Evolutionary conservation across 2,888 invertebrate genomes (phyloP), one percentile per base, ranked within the genome.

Genomic region (Tachystola acroxantha): DNA sequence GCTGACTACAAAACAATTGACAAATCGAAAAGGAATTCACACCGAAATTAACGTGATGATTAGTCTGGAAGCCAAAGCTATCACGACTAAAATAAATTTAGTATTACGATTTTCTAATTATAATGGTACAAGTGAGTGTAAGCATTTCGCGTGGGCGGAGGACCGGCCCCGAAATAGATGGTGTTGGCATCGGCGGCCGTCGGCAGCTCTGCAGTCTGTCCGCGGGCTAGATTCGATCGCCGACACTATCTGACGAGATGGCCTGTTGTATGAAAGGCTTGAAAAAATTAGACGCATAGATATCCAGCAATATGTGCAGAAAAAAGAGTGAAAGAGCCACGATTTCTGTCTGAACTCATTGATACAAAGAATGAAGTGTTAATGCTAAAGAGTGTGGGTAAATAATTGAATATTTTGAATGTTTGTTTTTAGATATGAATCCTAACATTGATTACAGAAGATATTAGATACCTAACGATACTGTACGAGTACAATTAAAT

Each of bases 101-200:
- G 70, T 64, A 59, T 58, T 68, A 72, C 63, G 59, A 58, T 78
- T 74, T 79, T 81, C 82, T 85, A 85, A 85, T 82, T 80, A 76
- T 84, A 86, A 69, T 64, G 69, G 62, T n/a, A n/a, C 73, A 77
- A 74, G 78, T 78, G 79, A 75, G 82, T 85, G 75, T 79, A 81
- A 82, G 81, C 78, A 77, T 72, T 80, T 82, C 55, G 77, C 81
- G 85, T 86, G 65, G 86, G 86, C 52, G 75, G 56, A 57, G 65
- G 68, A 66, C 67, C 53, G 47, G 47, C 56, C 51, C 71, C 42
- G 64, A 82, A 85, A 85, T 85, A 85, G 68, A 69, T 40, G 45
- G 48, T 57, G 81, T 85, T 85, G 85, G 9, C 7, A 7, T 9
- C 85, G 80, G 62, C 78, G 57, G 50, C 34, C 32, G 28, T 33